A percentile compares a stretch with the other conserved stretches of the same genome.
Conservation (phyloP, 2,888 invertebrate species). For the Himalopsyche japonica region DNA sequence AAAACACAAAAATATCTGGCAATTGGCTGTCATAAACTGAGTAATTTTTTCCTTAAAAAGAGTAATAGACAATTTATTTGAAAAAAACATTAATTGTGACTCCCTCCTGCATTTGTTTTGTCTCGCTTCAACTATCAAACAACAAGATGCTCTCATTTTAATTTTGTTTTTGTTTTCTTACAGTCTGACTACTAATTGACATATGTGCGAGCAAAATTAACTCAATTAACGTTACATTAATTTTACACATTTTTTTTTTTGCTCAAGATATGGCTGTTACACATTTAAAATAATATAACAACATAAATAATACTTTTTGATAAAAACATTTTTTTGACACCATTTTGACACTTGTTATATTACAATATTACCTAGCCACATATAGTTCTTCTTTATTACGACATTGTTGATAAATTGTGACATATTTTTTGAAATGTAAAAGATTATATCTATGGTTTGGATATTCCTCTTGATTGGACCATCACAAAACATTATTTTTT, state of each 20-base stretch:
- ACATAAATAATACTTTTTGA: neutral
- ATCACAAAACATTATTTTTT: too few species aligned
- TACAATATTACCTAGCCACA: too few species aligned
- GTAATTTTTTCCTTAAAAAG: too few species aligned
- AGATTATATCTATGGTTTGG: too few species aligned
- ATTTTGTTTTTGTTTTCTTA: constrained; percentile 26
- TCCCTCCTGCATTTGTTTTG: constrained; percentile 14
- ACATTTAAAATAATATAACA: constrained; percentile 15
- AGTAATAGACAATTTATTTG: too few species aligned
- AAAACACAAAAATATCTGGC: too few species aligned
- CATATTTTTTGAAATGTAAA: too few species aligned
- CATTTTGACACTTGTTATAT: neutral
- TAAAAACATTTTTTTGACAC: neutral
- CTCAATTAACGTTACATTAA: constrained; percentile 16
- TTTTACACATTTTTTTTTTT: constrained; percentile 10
- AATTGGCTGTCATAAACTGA: too few species aligned
- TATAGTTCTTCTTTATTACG: too few species aligned
- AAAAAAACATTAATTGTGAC: neutral
- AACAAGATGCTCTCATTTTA: constrained; percentile 32
- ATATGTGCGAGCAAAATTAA: constrained; percentile 41
- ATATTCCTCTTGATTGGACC: too few species aligned
- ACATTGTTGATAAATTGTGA: too few species aligned
- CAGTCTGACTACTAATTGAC: constrained; percentile 42
- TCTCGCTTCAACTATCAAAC: constrained; percentile 32
- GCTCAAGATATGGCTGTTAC: constrained; percentile 38